These are phyloP conservation scores for Hirtodrosophila duncani DNA, from an alignment of 2,888 invertebrate species.

Conservation along the genomic window DNA sequence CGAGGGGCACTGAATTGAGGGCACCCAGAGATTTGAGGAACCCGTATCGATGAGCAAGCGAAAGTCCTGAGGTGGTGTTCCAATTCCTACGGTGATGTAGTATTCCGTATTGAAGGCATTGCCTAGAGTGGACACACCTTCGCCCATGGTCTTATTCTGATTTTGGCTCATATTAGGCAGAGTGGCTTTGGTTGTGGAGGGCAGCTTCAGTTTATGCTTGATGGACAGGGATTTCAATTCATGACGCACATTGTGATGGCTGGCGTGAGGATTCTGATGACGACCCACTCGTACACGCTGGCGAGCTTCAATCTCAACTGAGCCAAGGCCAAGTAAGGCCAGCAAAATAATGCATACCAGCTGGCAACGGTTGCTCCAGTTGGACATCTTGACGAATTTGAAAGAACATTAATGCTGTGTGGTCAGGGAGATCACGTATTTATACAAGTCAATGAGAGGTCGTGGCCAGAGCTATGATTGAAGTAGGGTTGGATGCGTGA, in stretches of 20 bases:
- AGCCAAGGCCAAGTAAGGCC: background rate
- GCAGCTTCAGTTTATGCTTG: conserved; percentile 5
- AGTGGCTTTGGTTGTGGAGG: background rate
- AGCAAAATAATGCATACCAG: conserved; percentile 4
- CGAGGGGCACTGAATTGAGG: conserved; percentile 82
- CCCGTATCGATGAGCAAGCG: conserved; percentile 94
- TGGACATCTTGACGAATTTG: conserved; percentile 8
- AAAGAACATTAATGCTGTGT: conserved; percentile 8
- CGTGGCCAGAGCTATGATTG: no score
- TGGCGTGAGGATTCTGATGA: conserved; percentile 19
- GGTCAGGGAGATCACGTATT: conserved; percentile 22
- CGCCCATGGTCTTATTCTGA: background rate
- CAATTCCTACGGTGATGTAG: conserved; percentile 84
- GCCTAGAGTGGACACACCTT: conserved; percentile 7
- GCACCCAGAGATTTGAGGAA: conserved; percentile 80
- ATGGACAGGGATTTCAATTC: conserved; percentile 15
- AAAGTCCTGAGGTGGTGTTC: conserved; percentile 85
- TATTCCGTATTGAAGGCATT: conserved; percentile 57
- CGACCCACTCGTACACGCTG: conserved; percentile 10
- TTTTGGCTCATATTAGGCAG: background rate
- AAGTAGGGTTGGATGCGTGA: no score
- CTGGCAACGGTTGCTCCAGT: background rate
- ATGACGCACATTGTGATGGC: conserved; percentile 4
- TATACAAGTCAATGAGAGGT: no score
- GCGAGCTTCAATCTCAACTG: background rate